Evolutionary conservation across 2,797 vertebrate species (phyloP), one percentile per base, ranked within the genome.

Genomic region (Sebastes alutus): DNA sequence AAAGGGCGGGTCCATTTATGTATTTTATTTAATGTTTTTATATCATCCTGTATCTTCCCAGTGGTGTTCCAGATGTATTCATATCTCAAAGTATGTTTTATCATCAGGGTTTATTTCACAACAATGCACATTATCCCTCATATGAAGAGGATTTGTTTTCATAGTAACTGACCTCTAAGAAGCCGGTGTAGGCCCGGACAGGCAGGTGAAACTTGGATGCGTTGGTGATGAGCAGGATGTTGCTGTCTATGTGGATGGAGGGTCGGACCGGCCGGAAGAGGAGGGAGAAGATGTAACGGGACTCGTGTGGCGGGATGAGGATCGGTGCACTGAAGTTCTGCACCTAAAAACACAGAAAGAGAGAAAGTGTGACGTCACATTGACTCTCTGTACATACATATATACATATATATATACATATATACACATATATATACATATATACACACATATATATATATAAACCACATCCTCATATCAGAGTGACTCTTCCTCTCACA

Each of bases 141-240:
- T 1, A 38, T 46, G 42, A 46, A 46, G 42, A 46, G 14, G 42
- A 20, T 42, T 13, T 38, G 35, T 38, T 13, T 38, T 38, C 35
- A 38, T 38, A 38, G 12, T 46, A 18, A 18, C 46, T 49, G 46
- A 64, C 99, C 96, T 99, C 97, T 88, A 99, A 92, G 95, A 99
- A 99, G 86, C 99, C 99, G 11, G 98, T 99, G 93, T 99, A 99
- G 8, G 98, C 98, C 86, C 97, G 94, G 83, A 99, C 96, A 64
- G 99, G 99, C 75, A 99, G 96, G 89, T 99, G 97, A 92, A 99
- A 99, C 94, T 98, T 99, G 66, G 98, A 99, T 20, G 98, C 98
- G 54, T 99, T 99, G 84, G 98, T 99, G 93, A 98, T 96, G 72
- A 99, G 97, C 79, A 99, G 96, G 92, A 99, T 99, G 87, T 99